A percentile compares a stretch with the other conserved stretches of the same genome.
Evolutionary conservation across 2,888 invertebrate species (phyloP).

Genomic region (Acanthopleura granulata): DNA sequence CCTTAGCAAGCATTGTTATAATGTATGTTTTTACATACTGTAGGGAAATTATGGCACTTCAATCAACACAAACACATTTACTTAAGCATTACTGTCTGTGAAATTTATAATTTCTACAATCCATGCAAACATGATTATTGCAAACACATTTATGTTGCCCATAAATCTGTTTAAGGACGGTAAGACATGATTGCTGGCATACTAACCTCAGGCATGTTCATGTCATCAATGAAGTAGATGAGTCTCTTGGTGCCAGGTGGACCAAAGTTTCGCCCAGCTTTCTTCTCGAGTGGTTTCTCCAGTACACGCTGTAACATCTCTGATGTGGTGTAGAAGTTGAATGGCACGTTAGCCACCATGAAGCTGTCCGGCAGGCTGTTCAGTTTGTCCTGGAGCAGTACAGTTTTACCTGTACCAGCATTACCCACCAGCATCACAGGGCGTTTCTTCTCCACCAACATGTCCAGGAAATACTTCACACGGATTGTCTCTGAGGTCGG

Average conservation of each 20-base stretch:
- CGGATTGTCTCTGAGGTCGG: constrained; percentile 94
- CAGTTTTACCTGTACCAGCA: constrained; percentile 95
- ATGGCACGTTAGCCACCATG: constrained; percentile 91
- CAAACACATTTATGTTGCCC: background rate
- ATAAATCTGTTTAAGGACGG: background rate
- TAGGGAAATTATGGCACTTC: too few species aligned
- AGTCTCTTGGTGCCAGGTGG: constrained; percentile 94
- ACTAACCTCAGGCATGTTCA: constrained; percentile 97
- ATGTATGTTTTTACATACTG: too few species aligned
- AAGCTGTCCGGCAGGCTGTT: constrained; percentile 83
- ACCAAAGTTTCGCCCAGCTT: constrained; percentile 94
- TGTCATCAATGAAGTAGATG: constrained; percentile 95
- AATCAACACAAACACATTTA: too few species aligned
- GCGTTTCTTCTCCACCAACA: constrained; percentile 87
- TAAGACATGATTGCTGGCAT: background rate
- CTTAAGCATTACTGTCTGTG: too few species aligned
- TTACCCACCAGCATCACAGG: constrained; percentile 96
- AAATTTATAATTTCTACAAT: too few species aligned
- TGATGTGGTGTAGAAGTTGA: constrained; percentile 96
- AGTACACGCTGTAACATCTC: constrained; percentile 78
- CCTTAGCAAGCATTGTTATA: too few species aligned
- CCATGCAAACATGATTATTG: too few species aligned
- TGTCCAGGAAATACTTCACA: constrained; percentile 88
- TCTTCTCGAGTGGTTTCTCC: constrained; percentile 95
- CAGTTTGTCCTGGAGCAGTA: constrained; percentile 89